Evolutionary conservation across 2,797 vertebrate species (phyloP), one percentile per base, ranked within the genome.

Genomic region (Echiichthys vipera): DNA sequence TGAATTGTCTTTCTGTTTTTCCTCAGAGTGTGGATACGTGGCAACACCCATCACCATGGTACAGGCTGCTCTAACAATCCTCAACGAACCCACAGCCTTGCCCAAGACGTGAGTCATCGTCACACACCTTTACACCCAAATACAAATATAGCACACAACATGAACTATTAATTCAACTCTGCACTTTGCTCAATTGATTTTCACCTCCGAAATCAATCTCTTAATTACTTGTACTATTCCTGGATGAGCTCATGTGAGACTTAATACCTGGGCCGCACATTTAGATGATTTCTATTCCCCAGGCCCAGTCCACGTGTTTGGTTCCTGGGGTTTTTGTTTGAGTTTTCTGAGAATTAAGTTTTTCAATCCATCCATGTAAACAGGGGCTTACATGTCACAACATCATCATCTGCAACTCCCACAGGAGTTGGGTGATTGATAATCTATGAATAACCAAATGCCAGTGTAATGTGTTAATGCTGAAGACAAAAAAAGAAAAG

Each of bases 41-140:
- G 89, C 96, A 54, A 99, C 98, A 0, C 94, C 98, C 57, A 97
- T 98, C 54, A 93, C 93, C 61, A 96, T 99, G 97, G 98, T 99
- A 32, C 98, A 99, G 73, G 96, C 96, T 29, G 97, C 92, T 63
- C 57, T 99, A 3, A 96, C 96, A 14, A 89, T 99, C 74, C 94
- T 99, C 55, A 96, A 94, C 2, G 98, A 99, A 65, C 36, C 88
- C 15, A 57, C 90, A n/a, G 89, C 85, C 49, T 91, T 99, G 86
- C 98, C 98, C 43, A 94, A 96, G 84, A 85, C 18, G 98, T 99
- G 79, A 95, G 97, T 92, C 43, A 20, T 92, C 42, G 18, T 27
- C 32, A 37, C 30, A 43, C 0, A 22, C 0, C 36, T 43, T 25
- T 7, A 66, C 17, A 56, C 27, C 37, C 5, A 50, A n/a, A 56